phyloP scores from a whole-genome alignment of 2,113 vertebrate genomes.

The Phylloscopus trochilus region DNA sequence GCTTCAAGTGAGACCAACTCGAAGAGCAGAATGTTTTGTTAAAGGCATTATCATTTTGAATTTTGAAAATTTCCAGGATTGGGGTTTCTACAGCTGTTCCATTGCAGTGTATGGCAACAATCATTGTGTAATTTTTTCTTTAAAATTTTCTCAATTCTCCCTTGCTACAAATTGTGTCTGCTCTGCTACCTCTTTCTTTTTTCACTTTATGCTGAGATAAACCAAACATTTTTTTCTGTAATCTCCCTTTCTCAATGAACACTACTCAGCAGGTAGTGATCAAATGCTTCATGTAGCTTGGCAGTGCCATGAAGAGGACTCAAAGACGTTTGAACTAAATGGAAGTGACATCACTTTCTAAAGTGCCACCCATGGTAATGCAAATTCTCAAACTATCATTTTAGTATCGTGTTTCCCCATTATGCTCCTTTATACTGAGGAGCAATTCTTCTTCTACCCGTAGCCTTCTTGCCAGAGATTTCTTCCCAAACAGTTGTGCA shows the following conservation, averaged over 20 bases:
- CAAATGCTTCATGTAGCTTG: not conserved
- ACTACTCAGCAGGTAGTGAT: not conserved
- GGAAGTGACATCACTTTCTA: not conserved
- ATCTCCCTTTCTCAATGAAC: not conserved
- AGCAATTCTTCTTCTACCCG: conserved; percentile 45
- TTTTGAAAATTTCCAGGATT: not conserved
- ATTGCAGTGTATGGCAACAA: not conserved
- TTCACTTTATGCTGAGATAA: not conserved
- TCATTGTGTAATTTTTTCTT: not conserved
- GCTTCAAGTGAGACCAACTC: not conserved
- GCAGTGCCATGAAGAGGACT: not conserved
- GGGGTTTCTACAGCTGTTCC: not conserved
- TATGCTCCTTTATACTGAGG: not conserved
- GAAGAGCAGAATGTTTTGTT: not conserved
- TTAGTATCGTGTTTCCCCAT: not conserved
- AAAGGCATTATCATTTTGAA: not conserved
- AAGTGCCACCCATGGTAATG: not conserved
- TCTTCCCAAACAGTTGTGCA: conserved; percentile 51
- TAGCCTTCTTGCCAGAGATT: conserved; percentile 48
- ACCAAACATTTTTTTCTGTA: not conserved
- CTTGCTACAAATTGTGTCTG: not conserved
- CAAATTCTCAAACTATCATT: not conserved
- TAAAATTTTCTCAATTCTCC: not conserved
- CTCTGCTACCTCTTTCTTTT: not conserved
- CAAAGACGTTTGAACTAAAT: not conserved